Conservation (phyloP, 2,113 vertebrate genomes). For the Neopipo cinnamomea region DNA sequence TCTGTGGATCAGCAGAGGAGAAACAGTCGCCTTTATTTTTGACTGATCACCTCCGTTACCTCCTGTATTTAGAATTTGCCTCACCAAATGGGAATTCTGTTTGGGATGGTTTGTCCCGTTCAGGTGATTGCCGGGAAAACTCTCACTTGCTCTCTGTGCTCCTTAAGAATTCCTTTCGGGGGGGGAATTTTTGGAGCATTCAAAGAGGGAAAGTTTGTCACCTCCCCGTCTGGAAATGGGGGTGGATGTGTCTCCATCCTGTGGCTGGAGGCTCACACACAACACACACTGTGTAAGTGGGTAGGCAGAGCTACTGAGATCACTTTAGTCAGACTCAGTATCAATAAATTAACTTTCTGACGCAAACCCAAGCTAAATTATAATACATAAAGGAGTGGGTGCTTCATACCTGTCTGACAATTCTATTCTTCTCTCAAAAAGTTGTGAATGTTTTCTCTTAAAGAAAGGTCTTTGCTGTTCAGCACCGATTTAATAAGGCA, state of each 20-base stretch:
- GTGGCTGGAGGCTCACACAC: neutral
- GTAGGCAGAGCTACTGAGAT: neutral
- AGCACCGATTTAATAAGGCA: neutral
- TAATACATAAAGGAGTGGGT: neutral
- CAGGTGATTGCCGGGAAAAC: neutral
- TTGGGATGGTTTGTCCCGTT: neutral
- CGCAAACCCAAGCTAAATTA: neutral
- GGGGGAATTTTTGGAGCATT: neutral
- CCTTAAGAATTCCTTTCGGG: neutral
- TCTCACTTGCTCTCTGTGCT: fast-evolving
- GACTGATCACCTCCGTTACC: neutral
- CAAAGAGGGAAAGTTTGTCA: neutral
- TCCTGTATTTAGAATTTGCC: neutral
- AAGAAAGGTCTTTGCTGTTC: neutral
- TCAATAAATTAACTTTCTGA: neutral
- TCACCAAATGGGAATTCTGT: neutral
- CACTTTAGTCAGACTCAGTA: neutral
- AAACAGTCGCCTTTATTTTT: neutral
- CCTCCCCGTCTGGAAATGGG: neutral
- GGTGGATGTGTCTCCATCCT: neutral
- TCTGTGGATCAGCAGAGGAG: neutral
- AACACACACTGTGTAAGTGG: too few species aligned
- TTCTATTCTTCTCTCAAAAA: neutral
- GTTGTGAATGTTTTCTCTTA: neutral
- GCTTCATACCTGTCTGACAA: neutral